phyloP scores from a whole-genome alignment of 2,113 vertebrate species.

The Pterocles gutturalis region DNA sequence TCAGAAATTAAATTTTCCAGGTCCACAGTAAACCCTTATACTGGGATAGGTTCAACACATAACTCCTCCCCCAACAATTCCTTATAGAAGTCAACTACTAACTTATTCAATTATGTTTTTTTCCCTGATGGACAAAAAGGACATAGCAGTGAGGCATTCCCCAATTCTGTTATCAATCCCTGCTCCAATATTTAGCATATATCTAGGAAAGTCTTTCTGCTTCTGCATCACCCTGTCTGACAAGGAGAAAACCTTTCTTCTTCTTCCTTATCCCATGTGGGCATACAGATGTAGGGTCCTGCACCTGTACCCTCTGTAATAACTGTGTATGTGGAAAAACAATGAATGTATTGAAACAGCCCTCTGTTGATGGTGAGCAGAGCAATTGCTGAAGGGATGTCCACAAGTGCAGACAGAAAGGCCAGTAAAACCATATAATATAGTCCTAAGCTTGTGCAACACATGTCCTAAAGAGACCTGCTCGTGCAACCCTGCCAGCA shows the following conservation, averaged over 20 bases:
- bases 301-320: background rate
- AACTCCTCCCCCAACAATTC: background rate
- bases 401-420: background rate
- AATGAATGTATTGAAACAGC: background rate
- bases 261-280: background rate
- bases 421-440: background rate
- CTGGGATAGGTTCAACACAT: background rate
- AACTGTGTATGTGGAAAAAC: background rate
- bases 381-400: background rate
- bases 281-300: background rate
- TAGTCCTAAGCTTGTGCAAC: background rate
- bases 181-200: background rate
- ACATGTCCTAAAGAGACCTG: background rate
- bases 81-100: background rate
- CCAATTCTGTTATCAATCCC: background rate
- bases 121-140: fast-evolving
- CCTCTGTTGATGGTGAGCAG: background rate
- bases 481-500: background rate
- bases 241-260: background rate
- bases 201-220: background rate
- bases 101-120: background rate
- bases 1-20: background rate
- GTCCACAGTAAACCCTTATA: background rate
- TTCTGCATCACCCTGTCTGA: background rate
- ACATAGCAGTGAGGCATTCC: background rate